A percentile compares a stretch with the other conserved stretches of the same genome.
Evolutionary conservation across 2,888 invertebrate genomes (phyloP).

Genomic region (Desoria tigrina): DNA sequence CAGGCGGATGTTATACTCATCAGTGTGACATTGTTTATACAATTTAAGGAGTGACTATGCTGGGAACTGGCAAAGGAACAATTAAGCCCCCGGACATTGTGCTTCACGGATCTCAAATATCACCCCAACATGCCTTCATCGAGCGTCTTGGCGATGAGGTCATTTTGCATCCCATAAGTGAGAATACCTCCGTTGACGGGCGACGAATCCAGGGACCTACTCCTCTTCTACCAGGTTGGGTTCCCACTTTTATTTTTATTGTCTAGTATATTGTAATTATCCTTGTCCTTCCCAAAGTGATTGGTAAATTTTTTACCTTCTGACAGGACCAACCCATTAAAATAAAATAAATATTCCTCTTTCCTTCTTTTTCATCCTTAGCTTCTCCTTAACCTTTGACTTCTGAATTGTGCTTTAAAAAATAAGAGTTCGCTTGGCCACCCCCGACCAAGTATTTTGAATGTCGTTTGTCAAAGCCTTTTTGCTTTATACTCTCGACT

Average conservation of each 20-base stretch:
- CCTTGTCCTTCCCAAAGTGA: not conserved
- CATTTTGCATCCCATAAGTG: slow-evolving; percentile 74
- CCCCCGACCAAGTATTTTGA: not conserved
- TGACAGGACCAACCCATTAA: too few relatives aligned
- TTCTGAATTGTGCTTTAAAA: too few relatives aligned
- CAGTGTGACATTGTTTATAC: slow-evolving; percentile 2
- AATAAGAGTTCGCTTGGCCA: too few relatives aligned
- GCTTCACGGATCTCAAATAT: slow-evolving; percentile 71
- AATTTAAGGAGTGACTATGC: slow-evolving; percentile 74
- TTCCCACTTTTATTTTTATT: not conserved
- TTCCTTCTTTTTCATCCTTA: too few relatives aligned
- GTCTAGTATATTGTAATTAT: too few relatives aligned
- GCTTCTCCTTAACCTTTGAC: too few relatives aligned
- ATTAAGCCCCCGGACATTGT: slow-evolving; percentile 75
- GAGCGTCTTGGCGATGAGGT: slow-evolving; percentile 76
- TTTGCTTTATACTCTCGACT: not conserved
- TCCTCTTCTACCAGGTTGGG: slow-evolving; percentile 74
- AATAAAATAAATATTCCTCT: too few relatives aligned
- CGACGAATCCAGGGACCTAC: slow-evolving; percentile 70
- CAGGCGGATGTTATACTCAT: too few relatives aligned
- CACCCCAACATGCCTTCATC: slow-evolving; percentile 80
- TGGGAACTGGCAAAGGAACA: slow-evolving; percentile 67
- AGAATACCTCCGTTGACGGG: slow-evolving; percentile 74
- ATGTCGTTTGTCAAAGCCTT: not conserved
- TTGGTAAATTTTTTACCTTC: too few relatives aligned